Evolutionary conservation across 2,797 vertebrate genomes (phyloP).

Genomic region (Phyllotis vaccarum): DNA sequence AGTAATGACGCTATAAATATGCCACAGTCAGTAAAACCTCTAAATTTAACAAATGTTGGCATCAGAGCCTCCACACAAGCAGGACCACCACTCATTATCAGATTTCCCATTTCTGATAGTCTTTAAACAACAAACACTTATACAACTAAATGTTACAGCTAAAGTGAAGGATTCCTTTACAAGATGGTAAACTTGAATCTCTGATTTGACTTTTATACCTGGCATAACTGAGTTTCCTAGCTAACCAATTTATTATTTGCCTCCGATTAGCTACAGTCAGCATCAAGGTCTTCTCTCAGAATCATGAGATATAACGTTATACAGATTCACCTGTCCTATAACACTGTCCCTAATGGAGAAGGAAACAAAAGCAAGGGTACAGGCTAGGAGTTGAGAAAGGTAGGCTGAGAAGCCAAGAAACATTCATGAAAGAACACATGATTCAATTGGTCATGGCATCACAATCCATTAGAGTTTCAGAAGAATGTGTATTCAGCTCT

Average conservation of each 20-base stretch:
- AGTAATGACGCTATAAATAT: background rate
- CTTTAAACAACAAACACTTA: background rate
- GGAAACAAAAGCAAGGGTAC: too few species aligned
- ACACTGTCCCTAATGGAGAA: rapidly evolving
- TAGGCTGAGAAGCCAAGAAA: background rate
- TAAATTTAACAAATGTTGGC: background rate
- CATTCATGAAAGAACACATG: background rate
- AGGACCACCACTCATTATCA: background rate
- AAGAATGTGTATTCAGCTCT: background rate
- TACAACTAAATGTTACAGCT: background rate
- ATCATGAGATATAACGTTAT: background rate
- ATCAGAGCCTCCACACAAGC: background rate
- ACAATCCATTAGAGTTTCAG: background rate
- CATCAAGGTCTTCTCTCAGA: rapidly evolving
- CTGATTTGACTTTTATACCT: background rate
- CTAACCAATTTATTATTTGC: background rate
- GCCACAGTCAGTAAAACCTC: background rate
- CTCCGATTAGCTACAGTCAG: rapidly evolving
- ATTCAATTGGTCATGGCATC: background rate
- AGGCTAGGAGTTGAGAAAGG: too few species aligned
- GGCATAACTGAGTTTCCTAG: background rate
- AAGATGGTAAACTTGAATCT: background rate
- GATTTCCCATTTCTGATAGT: background rate
- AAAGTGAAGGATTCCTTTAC: background rate
- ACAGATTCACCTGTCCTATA: background rate